These are phyloP conservation scores for Progne subis DNA, from an alignment of 2,113 vertebrate species.

Conservation along the genomic window DNA sequence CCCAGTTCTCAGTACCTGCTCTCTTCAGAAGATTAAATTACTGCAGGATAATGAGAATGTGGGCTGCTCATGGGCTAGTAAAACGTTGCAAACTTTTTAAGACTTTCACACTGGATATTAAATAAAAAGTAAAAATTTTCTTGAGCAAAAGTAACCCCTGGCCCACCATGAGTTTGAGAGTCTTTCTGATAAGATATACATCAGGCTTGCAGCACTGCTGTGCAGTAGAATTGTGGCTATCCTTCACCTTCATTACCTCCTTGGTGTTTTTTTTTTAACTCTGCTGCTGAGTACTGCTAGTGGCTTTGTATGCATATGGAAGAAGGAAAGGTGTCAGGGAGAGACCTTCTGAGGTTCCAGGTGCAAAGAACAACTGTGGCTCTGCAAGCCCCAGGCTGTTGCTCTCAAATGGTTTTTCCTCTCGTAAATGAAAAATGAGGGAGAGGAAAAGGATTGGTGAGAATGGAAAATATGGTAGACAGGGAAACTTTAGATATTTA, in stretches of 20 bases:
- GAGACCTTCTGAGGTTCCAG: background rate
- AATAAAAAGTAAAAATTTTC: slow-evolving; percentile 21
- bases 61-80: slow-evolving; percentile 17
- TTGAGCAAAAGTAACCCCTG: background rate
- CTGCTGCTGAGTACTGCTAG: background rate
- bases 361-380: background rate
- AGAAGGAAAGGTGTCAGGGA: slow-evolving; percentile 11
- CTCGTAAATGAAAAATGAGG: slow-evolving; percentile 4
- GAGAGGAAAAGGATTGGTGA: background rate
- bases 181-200: background rate
- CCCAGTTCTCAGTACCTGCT: background rate
- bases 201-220: background rate
- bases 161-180: background rate
- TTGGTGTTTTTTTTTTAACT: slow-evolving; percentile 43
- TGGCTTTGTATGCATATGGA: slow-evolving; percentile 21
- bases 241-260: background rate
- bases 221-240: background rate
- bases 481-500: slow-evolving; percentile 10
- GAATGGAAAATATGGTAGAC: background rate
- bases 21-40: slow-evolving; percentile 58
- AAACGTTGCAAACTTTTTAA: slow-evolving; percentile 24
- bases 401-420: slow-evolving; percentile 43
- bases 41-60: slow-evolving; percentile 52
- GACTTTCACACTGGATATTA: background rate
- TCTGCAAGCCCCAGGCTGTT: background rate